Evolutionary conservation across 2,113 vertebrate genomes (phyloP), one percentile per base, ranked within the genome.

Genomic region (Calidris pygmaea): DNA sequence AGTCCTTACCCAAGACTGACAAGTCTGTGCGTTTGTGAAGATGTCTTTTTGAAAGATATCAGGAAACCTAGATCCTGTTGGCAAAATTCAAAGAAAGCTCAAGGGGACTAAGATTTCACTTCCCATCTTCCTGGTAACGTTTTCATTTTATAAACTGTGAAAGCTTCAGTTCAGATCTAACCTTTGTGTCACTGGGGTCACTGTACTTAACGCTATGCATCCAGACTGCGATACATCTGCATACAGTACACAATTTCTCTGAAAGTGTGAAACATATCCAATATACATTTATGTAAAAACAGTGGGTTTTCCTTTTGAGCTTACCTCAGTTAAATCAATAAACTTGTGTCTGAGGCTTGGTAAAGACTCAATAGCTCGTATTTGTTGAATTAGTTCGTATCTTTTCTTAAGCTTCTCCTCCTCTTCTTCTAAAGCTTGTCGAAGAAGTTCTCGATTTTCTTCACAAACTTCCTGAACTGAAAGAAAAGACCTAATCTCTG

Each of bases 251-350:
- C 43, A 55, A 5, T 43, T 76, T 47, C 60, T 84, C 56, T 60
- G 53, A 55, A 66, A 14, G 13, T 63, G 32, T 88, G 77, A 80
- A 84, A 86, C 9, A 70, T 26, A 23, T 7, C 32, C n/a, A n/a
- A 5, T 35, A 74, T 7, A 37, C 1, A 22, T 53, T 52, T 62
- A 45, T 12, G 45, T 47, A 89, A 87, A 76, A 47, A 0, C 8
- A 41, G 16, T 24, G 7, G 5, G 20, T 87, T 83, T 86, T 72
- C 9, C 29, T 81, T 81, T 47, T 74, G 29, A 67, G 71, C 98
- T 98, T 95, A 99, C 99, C 98, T 99, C 98, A 71, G 99, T 99
- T 93, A 99, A 97, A 79, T 99, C 99, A 92, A 99, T 96, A 66
- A 98, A 96, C 94, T 98, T 99, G 22, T 97, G 91, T 92, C 90